Evolutionary conservation across 2,888 invertebrate species (phyloP).

Genomic region (Stenchaetothrips biformis): DNA sequence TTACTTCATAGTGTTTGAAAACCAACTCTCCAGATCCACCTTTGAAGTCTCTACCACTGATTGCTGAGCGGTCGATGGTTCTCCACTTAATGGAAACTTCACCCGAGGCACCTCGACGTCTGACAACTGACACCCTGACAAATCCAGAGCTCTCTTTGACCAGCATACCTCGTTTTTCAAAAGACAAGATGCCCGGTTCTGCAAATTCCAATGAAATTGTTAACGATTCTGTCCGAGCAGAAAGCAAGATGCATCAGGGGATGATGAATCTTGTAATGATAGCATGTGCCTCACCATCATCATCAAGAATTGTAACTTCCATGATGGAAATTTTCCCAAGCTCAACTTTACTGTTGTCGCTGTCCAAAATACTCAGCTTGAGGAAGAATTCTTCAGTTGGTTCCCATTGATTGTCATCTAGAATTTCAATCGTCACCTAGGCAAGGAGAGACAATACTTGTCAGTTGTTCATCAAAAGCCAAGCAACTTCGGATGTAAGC

Average conservation of each 20-base stretch:
- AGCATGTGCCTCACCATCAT: conserved; percentile 51
- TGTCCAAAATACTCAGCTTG: conserved; percentile 46
- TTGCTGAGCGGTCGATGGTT: conserved; percentile 54
- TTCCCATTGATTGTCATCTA: conserved; percentile 57
- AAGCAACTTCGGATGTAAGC: background rate
- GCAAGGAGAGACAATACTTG: background rate
- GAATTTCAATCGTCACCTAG: conserved; percentile 49
- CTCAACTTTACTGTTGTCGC: conserved; percentile 43
- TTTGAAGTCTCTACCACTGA: conserved; percentile 50
- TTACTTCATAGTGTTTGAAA: conserved; percentile 48
- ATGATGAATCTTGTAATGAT: conserved; percentile 44
- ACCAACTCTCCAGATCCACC: conserved; percentile 50
- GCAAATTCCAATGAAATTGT: conserved; percentile 34
- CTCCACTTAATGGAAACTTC: conserved; percentile 50
- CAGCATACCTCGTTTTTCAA: conserved; percentile 52
- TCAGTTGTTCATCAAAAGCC: background rate
- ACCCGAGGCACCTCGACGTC: conserved; percentile 54
- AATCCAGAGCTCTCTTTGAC: conserved; percentile 53
- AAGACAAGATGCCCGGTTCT: conserved; percentile 54
- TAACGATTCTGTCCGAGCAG: conserved; percentile 25
- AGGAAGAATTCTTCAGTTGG: conserved; percentile 58
- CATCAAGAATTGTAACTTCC: conserved; percentile 56
- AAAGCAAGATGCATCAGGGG: background rate
- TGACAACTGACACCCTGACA: conserved; percentile 48
- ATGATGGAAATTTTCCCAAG: conserved; percentile 53